phyloP scores from a whole-genome alignment of 92 coral and sea anemone genomes.

The Siderastrea radians region DNA sequence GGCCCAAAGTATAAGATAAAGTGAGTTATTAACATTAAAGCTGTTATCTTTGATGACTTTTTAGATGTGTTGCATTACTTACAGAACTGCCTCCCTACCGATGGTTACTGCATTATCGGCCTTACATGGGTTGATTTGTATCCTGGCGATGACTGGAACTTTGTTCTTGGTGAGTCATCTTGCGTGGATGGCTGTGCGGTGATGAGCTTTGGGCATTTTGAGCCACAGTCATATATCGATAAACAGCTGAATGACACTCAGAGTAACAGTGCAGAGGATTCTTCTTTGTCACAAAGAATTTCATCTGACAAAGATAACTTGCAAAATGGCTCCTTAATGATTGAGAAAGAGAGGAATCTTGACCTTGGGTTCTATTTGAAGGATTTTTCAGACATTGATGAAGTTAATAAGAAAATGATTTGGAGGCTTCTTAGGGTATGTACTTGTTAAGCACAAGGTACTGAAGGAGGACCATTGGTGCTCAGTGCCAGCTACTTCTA shows the following conservation, averaged over 20 bases:
- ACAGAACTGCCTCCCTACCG: conserved; percentile 68
- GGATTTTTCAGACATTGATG: conserved; percentile 44
- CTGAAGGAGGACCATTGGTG: too few relatives aligned
- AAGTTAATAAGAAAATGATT: conserved; percentile 62
- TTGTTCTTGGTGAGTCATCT: conserved; percentile 95
- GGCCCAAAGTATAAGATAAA: too few relatives aligned
- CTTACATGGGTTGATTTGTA: conserved; percentile 91
- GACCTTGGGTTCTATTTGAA: background rate
- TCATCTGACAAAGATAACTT: background rate
- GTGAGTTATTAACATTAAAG: background rate
- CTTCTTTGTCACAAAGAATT: background rate
- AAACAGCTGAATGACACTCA: background rate
- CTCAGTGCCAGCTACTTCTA: too few relatives aligned
- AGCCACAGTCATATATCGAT: conserved; percentile 54
- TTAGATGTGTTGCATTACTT: conserved; percentile 84
- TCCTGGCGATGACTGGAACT: conserved; percentile 91
- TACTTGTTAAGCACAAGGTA: background rate
- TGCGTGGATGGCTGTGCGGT: conserved; percentile 93
- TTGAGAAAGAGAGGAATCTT: background rate
- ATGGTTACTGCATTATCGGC: conserved; percentile 88
- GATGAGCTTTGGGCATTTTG: conserved; percentile 94
- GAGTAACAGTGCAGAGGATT: background rate
- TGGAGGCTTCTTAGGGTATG: conserved; percentile 91
- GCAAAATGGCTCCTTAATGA: background rate
- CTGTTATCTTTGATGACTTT: background rate